Base-by-base conservation (phyloP, 1,140 invertebrate species). In the Triops longicaudatus region DNA sequence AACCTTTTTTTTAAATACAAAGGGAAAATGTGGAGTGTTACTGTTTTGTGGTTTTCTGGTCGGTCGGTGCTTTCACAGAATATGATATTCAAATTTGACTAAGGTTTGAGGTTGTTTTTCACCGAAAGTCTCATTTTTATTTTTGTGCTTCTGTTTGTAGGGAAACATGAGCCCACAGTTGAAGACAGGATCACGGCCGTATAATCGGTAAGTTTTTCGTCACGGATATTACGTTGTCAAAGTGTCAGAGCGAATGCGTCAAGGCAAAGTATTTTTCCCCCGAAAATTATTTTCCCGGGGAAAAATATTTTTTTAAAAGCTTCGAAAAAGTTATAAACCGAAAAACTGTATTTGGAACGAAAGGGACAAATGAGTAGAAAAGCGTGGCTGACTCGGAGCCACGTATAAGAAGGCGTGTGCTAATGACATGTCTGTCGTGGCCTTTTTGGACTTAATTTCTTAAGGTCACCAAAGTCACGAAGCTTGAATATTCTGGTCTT, bases 201-300 rank as follows among this genome's bases (percentile, higher is more conserved):
- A 63, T 22, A 63, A 63, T 63, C 50, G 50, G 50, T 63, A 63
- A 63, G 50, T 63, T 63, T n/a, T 63, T 22, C 50, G 50, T 63
- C 50, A 63, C 22, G 50, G 50, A 63, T 63, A 63, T 63, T 63
- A 22, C 14, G 17, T 63, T 63, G 2, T 37, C 31, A 37, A 37
- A 63, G 22, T 22, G 50, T 63, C 50, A 63, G 4, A n/a, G 50
- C 14, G 50, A 63, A 63, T 63, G 50, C 50, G 50, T 63, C 10
- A 63, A 63, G 7, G 50, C 17, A 22, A 22, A 17, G 1, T 9
- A 17, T 5, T 63, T 63, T 22, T 63, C 17, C 1, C 14, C 14
- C 17, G 14, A 1, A n/a, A n/a, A 22, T n/a, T n/a, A 63, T 14
- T 4, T 17, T 63, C 6, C 17, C 0, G 31, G 7, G 31, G 31